These are phyloP conservation scores for Mustelus asterias DNA, from an alignment of 2,113 vertebrate genomes.

Conservation along the genomic window DNA sequence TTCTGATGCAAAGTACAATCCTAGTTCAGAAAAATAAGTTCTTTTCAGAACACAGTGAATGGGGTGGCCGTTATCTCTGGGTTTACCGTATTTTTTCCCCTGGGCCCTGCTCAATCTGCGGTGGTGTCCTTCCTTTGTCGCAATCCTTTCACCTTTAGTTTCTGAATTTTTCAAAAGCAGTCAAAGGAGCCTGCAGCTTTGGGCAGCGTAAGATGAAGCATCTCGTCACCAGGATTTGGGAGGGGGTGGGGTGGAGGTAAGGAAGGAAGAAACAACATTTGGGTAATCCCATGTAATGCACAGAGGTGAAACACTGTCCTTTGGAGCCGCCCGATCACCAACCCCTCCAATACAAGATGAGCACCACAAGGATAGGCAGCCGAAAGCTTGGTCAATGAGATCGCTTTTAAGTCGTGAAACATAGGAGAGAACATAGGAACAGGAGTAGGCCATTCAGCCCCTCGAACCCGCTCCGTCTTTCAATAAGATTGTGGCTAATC, in stretches of 20 bases:
- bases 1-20: slow-evolving; percentile 39
- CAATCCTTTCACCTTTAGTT: not conserved
- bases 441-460: too few relatives aligned
- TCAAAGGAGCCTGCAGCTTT: not conserved
- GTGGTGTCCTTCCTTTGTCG: not conserved
- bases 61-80: not conserved
- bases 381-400: too few relatives aligned
- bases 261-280: too few relatives aligned
- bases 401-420: too few relatives aligned
- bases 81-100: not conserved
- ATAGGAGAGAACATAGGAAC: too few relatives aligned
- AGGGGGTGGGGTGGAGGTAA: too few relatives aligned
- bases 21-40: not conserved
- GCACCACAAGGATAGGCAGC: too few relatives aligned
- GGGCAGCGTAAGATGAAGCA: not conserved
- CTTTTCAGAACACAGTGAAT: not conserved
- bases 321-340: too few relatives aligned
- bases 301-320: too few relatives aligned
- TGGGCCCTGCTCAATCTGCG: not conserved
- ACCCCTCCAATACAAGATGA: not conserved
- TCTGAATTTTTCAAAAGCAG: not conserved
- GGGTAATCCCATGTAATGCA: too few relatives aligned
- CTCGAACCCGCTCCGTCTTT: too few relatives aligned
- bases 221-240: not conserved
- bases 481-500: too few relatives aligned